These are phyloP conservation scores for Neodiprion virginianus DNA, from an alignment of 1,140 invertebrate species.

Conservation along the genomic window DNA sequence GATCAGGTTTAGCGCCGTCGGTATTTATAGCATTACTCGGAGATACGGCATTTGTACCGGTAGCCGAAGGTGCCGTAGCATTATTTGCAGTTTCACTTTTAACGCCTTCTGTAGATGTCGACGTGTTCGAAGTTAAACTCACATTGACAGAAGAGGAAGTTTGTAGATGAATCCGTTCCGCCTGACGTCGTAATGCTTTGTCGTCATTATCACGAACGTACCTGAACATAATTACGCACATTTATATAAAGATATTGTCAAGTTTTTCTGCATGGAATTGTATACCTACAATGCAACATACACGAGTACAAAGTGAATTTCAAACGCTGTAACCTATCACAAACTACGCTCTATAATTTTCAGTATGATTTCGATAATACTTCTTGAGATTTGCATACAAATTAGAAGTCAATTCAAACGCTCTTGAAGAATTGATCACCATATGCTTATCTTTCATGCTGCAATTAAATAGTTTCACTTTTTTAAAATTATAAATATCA, in stretches of 20 bases:
- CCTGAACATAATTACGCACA: conserved; percentile 31
- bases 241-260: not conserved
- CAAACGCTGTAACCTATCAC: too few species aligned
- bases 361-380: too few species aligned
- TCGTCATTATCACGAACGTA: conserved; percentile 78
- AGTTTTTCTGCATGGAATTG: conserved; percentile 2
- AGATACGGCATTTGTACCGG: conserved; percentile 22
- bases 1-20: conserved; percentile 31
- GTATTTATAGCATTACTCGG: conserved; percentile 25
- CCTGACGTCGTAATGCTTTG: conserved; percentile 70
- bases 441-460: too few species aligned
- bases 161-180: conserved; percentile 70
- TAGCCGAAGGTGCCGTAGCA: conserved; percentile 21
- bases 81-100: conserved; percentile 28
- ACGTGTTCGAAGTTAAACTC: conserved; percentile 26
- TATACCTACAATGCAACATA: not conserved
- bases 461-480: too few species aligned
- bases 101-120: conserved; percentile 38
- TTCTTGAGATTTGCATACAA: too few species aligned
- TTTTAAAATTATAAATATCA: too few species aligned
- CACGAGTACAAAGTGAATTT: too few species aligned
- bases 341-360: too few species aligned
- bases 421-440: too few species aligned
- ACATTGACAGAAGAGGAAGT: conserved; percentile 39
- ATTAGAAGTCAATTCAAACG: too few species aligned